phyloP scores from a whole-genome alignment of 2,113 vertebrate species.

The Lontra canadensis region DNA sequence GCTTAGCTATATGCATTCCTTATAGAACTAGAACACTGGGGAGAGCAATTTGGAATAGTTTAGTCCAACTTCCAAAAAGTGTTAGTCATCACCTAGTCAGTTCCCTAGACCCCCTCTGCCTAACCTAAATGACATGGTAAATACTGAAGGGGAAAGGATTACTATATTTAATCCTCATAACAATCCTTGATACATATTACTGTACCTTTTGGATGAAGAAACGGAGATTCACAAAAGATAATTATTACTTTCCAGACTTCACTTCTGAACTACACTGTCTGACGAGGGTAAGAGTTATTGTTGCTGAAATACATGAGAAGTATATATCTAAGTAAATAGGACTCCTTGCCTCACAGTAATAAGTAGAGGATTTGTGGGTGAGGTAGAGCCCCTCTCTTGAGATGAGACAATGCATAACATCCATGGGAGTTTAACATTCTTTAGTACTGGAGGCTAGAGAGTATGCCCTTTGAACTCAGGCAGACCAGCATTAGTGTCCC shows the following conservation, averaged over 20 bases:
- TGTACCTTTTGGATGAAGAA: neutral
- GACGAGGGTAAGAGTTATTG: neutral
- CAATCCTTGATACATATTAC: neutral
- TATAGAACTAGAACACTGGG: neutral
- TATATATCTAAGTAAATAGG: neutral
- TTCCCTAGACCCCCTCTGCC: neutral
- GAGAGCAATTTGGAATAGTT: neutral
- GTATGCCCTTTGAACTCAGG: neutral
- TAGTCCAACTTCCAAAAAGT: neutral
- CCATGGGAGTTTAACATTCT: fast-evolving
- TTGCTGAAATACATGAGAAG: neutral
- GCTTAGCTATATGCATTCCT: neutral
- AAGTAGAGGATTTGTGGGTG: neutral
- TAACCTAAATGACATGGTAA: neutral
- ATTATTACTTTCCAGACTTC: neutral
- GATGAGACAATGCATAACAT: neutral
- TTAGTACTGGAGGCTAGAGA: neutral
- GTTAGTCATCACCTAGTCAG: neutral
- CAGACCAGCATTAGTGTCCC: neutral
- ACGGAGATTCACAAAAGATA: neutral
- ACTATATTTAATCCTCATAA: neutral
- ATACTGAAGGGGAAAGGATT: neutral
- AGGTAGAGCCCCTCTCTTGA: neutral
- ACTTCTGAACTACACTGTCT: neutral
- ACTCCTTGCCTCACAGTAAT: neutral